Conservation (phyloP, 2,113 vertebrate species). For the Cnemophilus loriae region DNA sequence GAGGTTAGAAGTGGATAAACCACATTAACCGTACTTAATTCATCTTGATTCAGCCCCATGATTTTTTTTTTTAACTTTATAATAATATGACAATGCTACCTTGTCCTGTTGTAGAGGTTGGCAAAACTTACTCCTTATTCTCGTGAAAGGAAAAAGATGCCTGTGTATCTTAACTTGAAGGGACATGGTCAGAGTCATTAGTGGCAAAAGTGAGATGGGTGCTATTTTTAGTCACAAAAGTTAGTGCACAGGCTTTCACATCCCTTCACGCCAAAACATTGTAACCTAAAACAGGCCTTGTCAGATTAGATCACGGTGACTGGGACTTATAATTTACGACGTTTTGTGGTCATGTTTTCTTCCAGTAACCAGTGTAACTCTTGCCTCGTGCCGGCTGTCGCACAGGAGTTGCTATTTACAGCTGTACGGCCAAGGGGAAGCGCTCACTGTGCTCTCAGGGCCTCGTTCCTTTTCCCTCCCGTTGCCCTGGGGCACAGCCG, state of each 20-base stretch:
- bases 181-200: background rate
- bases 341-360: background rate
- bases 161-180: background rate
- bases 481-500: accelerated
- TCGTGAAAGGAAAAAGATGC: background rate
- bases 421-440: background rate
- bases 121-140: background rate
- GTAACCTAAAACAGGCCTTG: background rate
- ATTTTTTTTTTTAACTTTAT: background rate
- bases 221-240: background rate
- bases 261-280: background rate
- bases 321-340: background rate
- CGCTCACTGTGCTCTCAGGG: background rate
- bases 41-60: background rate
- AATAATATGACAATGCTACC: background rate
- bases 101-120: background rate
- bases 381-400: background rate
- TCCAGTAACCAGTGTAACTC: background rate
- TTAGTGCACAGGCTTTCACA: accelerated
- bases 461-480: background rate
- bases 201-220: background rate
- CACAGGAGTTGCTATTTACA: background rate
- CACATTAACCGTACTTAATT: accelerated
- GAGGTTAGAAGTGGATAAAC: background rate
- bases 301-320: background rate